Percentiles rank a stretch among this genome's conserved stretches.
Conservation (phyloP, 2,113 vertebrate genomes). For the Lota lota region DNA sequence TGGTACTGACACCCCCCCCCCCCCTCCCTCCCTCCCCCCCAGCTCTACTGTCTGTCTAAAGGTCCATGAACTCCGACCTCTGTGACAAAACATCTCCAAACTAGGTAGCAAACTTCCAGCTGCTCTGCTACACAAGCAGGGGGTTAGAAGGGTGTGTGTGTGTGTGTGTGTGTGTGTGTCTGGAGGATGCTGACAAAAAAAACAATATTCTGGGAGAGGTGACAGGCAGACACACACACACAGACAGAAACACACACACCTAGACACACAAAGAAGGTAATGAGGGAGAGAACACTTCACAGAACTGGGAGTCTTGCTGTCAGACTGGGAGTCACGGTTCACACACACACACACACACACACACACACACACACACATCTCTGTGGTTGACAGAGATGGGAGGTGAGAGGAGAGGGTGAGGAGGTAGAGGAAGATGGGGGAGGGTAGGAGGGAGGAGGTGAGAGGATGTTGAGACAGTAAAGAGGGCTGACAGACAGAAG, state of each 20-base stretch:
- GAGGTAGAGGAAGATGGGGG: constrained; percentile 12
- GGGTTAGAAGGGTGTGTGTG: constrained; percentile 8
- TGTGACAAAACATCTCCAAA: constrained; percentile 49
- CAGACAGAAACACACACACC: too few species aligned
- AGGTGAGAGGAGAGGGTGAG: too few species aligned
- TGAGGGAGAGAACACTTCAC: too few species aligned
- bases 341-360: too few species aligned
- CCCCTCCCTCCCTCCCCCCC: too few species aligned
- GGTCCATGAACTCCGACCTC: constrained; percentile 33
- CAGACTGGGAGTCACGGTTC: too few species aligned
- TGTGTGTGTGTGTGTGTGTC: constrained; percentile 21
- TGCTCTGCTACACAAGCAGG: constrained; percentile 20
- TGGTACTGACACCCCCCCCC: not conserved
- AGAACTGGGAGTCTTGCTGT: too few species aligned
- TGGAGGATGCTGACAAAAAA: constrained; percentile 33
- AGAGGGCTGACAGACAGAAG: too few species aligned
- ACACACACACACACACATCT: constrained; percentile 5
- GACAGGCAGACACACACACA: too few species aligned
- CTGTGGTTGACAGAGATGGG: constrained; percentile 9
- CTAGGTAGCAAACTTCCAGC: constrained; percentile 21
- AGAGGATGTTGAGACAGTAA: too few species aligned
- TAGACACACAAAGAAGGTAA: too few species aligned
- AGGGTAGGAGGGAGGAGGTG: not conserved
- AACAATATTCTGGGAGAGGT: too few species aligned
- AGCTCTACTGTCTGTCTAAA: constrained; percentile 35